Percentiles rank a stretch among this genome's conserved stretches.
Evolutionary conservation across 2,888 invertebrate genomes (phyloP).

Genomic region (Melanargia galathea): DNA sequence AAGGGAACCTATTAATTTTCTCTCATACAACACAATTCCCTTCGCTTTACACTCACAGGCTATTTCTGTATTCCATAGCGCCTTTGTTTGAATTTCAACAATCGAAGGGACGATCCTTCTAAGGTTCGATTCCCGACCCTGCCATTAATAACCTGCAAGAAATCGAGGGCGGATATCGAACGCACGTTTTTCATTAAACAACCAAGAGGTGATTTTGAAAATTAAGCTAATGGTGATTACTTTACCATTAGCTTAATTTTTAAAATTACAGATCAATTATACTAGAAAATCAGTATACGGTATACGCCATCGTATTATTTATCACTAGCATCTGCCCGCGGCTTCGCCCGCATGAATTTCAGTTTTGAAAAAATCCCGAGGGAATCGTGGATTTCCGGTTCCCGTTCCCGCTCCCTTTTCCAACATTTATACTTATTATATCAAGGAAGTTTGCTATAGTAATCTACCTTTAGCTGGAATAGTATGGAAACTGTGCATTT

Average conservation of each 20-base stretch:
- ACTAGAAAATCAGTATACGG: too few relatives aligned
- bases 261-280: too few relatives aligned
- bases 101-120: constrained; percentile 26
- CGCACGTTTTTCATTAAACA: constrained; percentile 73
- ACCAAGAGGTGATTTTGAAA: constrained; percentile 23
- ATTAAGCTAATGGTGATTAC: constrained; percentile 23
- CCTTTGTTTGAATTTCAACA: constrained; percentile 28
- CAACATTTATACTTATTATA: too few relatives aligned
- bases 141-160: constrained; percentile 64
- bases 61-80: constrained; percentile 6
- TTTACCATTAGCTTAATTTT: constrained; percentile 8
- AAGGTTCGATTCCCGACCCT: constrained; percentile 22
- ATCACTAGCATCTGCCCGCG: too few relatives aligned
- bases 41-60: neutral
- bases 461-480: too few relatives aligned
- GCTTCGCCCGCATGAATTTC: too few relatives aligned
- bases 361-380: too few relatives aligned
- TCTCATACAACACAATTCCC: neutral
- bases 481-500: too few relatives aligned
- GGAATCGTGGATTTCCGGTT: too few relatives aligned
- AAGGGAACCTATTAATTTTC: neutral
- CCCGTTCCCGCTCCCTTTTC: too few relatives aligned
- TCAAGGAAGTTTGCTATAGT: too few relatives aligned
- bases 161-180: constrained; percentile 66
- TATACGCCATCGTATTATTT: too few relatives aligned